These are phyloP conservation scores for Athene cunicularia DNA, from an alignment of 2,113 vertebrate genomes.

Conservation along the genomic window DNA sequence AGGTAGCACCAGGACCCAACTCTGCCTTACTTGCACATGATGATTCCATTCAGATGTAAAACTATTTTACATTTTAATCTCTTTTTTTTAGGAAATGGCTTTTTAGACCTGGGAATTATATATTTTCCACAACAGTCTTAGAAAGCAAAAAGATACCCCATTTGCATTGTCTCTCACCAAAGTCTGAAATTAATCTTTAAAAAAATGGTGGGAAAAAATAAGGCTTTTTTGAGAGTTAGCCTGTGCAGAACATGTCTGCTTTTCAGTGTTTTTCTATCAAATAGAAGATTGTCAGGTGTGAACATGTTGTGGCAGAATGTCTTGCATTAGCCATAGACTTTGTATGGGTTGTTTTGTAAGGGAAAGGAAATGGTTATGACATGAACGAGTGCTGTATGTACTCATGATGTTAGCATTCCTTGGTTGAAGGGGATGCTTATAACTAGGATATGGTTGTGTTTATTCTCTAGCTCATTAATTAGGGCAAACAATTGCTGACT, in stretches of 20 bases:
- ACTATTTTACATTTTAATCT: background rate
- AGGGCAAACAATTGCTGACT: background rate
- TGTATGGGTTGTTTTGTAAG: background rate
- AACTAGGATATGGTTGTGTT: background rate
- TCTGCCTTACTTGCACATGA: background rate
- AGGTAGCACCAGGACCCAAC: background rate
- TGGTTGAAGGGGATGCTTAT: background rate
- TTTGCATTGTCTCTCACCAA: background rate
- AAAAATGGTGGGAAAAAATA: background rate
- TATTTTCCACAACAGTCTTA: background rate
- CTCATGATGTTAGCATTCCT: background rate
- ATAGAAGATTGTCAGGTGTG: background rate
- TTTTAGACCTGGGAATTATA: background rate
- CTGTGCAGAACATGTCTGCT: background rate
- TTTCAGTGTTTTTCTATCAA: background rate
- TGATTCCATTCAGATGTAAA: background rate
- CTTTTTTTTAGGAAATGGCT: background rate
- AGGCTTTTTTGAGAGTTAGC: background rate
- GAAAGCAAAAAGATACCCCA: background rate
- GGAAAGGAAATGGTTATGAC: background rate
- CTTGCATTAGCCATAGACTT: background rate
- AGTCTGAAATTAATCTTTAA: background rate
- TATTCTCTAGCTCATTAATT: background rate
- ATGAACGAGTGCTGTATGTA: background rate
- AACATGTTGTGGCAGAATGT: background rate